Conservation (phyloP, 2,888 invertebrate species). For the Pyrgus malvae region DNA sequence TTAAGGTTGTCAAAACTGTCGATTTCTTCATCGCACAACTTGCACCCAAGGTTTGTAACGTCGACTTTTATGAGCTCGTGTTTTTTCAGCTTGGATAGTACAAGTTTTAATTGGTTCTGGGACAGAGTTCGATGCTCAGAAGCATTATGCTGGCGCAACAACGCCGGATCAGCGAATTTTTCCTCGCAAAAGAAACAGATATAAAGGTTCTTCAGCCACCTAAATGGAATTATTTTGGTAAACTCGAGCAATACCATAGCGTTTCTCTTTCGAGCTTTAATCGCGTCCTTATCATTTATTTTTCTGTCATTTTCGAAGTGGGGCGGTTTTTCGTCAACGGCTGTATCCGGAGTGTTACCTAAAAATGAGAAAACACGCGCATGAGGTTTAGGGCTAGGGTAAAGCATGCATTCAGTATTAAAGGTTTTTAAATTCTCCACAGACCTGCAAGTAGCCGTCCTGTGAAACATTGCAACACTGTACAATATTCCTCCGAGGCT, state of each 20-base stretch:
- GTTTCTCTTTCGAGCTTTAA: constrained; percentile 54
- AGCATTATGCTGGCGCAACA: constrained; percentile 49
- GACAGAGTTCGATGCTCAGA: constrained; percentile 44
- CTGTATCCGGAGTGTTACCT: constrained; percentile 53
- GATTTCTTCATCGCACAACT: constrained; percentile 51
- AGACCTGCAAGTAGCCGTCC: too few relatives aligned
- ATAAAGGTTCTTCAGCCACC: constrained; percentile 66
- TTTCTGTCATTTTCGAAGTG: constrained; percentile 38
- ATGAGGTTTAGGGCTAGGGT: constrained; percentile 42
- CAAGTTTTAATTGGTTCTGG: constrained; percentile 45
- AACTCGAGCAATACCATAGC: constrained; percentile 55
- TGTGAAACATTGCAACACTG: background rate
- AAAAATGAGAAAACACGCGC: constrained; percentile 65
- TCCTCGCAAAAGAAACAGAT: constrained; percentile 65
- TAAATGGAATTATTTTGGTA: constrained; percentile 66
- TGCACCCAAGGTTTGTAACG: constrained; percentile 58
- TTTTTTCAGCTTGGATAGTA: constrained; percentile 55
- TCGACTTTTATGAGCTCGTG: constrained; percentile 67
- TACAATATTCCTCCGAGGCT: background rate
- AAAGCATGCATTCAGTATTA: constrained; percentile 32
- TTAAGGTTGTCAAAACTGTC: constrained; percentile 50
- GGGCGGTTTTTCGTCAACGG: constrained; percentile 30
- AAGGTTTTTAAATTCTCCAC: background rate
- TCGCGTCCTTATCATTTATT: constrained; percentile 43
- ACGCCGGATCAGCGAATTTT: constrained; percentile 54